A percentile compares a stretch with the other conserved stretches of the same genome.
phyloP scores from a whole-genome alignment of 2,797 vertebrate species.

The Sebastes trivittatus region DNA sequence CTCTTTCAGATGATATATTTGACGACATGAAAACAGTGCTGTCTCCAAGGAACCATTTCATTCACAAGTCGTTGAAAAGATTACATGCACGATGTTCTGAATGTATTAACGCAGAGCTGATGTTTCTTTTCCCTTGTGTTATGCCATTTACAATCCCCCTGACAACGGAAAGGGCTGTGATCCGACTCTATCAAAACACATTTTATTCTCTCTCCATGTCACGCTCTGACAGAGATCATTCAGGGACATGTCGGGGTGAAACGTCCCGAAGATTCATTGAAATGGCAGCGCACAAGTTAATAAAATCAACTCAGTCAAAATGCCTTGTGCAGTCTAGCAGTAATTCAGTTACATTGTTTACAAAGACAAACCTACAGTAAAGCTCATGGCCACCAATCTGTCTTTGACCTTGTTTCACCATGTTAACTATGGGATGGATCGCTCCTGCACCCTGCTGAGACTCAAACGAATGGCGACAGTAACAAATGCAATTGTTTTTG shows the following conservation, averaged over 20 bases:
- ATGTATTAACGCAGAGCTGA: slow-evolving; percentile 21
- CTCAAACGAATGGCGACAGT: background rate
- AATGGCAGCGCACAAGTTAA: slow-evolving; percentile 18
- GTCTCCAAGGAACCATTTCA: slow-evolving; percentile 57
- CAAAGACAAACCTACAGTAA: background rate
- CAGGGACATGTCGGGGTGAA: background rate
- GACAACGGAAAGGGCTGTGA: slow-evolving; percentile 22
- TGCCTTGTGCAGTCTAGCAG: slow-evolving; percentile 20
- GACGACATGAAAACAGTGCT: slow-evolving; percentile 45
- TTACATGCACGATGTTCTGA: slow-evolving; percentile 44
- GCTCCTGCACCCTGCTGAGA: background rate
- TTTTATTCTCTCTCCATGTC: slow-evolving; percentile 23
- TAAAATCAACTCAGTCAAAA: slow-evolving; percentile 36
- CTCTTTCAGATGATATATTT: slow-evolving; percentile 38
- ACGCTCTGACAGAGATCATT: slow-evolving; percentile 16
- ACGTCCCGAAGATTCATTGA: background rate
- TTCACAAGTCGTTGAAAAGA: slow-evolving; percentile 47
- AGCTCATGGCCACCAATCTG: background rate
- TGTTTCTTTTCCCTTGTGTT: slow-evolving; percentile 16
- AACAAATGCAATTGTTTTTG: slow-evolving; percentile 20
- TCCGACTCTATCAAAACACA: slow-evolving; percentile 33
- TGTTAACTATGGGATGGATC: slow-evolving; percentile 1
- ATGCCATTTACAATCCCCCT: slow-evolving; percentile 30
- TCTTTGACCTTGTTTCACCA: background rate
- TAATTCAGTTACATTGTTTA: slow-evolving; percentile 11